Evolutionary conservation across 2,797 vertebrate genomes (phyloP), one percentile per base, ranked within the genome.

Genomic region (Mallotus villosus): DNA sequence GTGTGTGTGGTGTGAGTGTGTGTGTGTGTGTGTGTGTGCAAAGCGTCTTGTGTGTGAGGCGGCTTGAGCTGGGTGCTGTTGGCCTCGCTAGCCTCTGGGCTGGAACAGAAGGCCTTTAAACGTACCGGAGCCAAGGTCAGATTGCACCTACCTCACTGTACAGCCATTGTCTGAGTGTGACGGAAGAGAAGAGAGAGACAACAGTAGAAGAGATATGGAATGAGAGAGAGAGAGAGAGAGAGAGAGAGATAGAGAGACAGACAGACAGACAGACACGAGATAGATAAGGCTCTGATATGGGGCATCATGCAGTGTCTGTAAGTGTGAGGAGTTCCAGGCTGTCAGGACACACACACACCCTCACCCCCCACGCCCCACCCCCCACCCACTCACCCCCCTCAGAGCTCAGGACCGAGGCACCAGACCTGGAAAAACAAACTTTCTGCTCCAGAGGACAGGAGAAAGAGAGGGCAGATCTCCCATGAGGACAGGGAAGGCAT

Each of bases 361-460:
- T n/a, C n/a, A n/a, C n/a, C n/a, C n/a, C n/a, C n/a, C n/a, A n/a
- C n/a, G n/a, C n/a, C 81, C 68, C 76, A 81, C 68, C 67, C 64
- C 70, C 58, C 58, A 49, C 32, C 32, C 32, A 34, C 8, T n/a
- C n/a, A n/a, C n/a, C n/a, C n/a, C 32, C 8, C 76, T 80, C 67
- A 80, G 77, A 74, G 76, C 58, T 51, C 75, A 66, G 71, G 65
- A 68, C 51, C 74, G 70, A 22, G 72, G 69, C 46, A 34, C 58
- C 65, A 2, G 53, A 69, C 64, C 67, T 67, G 74, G 81, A 78
- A 84, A 81, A 86, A 77, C 80, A 55, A n/a, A n/a, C n/a, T 88
- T 91, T 86, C 82, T 85, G 90, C 82, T 87, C 70, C 82, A 84
- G 37, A 68, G 78, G 83, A 78, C 88, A 87, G 78, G 74, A 89